Conservation (phyloP, 1,140 invertebrate species). For the Ceratina calcarata region DNA sequence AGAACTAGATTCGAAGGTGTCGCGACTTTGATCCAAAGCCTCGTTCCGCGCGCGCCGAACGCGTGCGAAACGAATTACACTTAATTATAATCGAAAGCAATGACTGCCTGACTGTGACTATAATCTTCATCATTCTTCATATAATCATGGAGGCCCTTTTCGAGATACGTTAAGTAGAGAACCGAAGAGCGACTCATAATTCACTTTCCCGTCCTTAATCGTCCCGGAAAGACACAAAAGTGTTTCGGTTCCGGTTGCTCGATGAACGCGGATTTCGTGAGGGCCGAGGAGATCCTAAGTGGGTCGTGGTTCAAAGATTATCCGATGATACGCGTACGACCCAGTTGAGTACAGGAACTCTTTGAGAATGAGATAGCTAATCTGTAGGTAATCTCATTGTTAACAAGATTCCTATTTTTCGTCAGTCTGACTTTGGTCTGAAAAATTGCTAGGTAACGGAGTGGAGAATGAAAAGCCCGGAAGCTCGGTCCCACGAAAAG, state of each 20-base stretch:
- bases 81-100: conserved; percentile 5
- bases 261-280: conserved; percentile 55
- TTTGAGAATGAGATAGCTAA: not conserved
- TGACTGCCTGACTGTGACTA: not conserved
- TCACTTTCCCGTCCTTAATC: conserved; percentile 66
- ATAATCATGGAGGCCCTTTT: conserved; percentile 42
- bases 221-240: conserved; percentile 57
- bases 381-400: not conserved
- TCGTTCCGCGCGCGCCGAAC: conserved; percentile 60
- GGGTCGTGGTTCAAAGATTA: conserved; percentile 46
- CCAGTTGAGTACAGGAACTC: conserved; percentile 2
- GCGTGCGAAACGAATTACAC: not conserved
- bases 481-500: conserved; percentile 19
- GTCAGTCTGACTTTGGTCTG: not conserved
- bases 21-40: conserved; percentile 71
- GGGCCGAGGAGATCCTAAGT: conserved; percentile 44
- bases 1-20: conserved; percentile 73
- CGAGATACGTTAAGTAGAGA: conserved; percentile 29
- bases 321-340: conserved; percentile 35
- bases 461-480: not conserved
- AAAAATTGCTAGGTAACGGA: not conserved
- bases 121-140: too few relatives aligned
- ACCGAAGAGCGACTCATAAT: conserved; percentile 48
- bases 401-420: not conserved
- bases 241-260: conserved; percentile 64